Evolutionary conservation across 2,113 vertebrate species (phyloP).

Genomic region (Pedionomus torquatus): DNA sequence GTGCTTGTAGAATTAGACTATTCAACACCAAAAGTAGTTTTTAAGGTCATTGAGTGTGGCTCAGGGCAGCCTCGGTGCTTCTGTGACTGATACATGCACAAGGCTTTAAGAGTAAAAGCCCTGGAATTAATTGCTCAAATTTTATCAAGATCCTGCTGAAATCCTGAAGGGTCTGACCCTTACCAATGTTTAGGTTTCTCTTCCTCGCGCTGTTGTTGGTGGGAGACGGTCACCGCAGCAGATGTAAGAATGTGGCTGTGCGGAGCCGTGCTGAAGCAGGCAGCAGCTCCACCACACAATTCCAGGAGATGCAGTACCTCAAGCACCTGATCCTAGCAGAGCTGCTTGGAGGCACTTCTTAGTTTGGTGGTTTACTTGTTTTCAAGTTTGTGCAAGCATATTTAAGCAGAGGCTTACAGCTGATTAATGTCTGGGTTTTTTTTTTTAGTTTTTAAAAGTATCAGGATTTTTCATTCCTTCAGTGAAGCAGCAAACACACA

Average conservation of each 20-base stretch:
- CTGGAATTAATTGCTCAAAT: background rate
- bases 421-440: background rate
- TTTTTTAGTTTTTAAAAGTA: background rate
- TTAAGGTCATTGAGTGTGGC: background rate
- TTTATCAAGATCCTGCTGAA: background rate
- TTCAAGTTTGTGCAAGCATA: background rate
- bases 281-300: background rate
- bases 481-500: background rate
- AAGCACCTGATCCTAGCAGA: background rate
- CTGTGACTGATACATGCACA: accelerated
- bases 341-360: background rate
- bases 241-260: background rate
- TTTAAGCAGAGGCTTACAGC: background rate
- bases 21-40: background rate
- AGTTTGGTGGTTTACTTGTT: background rate
- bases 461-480: background rate
- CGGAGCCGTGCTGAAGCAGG: accelerated
- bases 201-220: background rate
- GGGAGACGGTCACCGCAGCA: background rate
- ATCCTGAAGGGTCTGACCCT: background rate
- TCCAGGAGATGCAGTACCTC: background rate
- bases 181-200: background rate
- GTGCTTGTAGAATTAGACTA: background rate
- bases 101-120: background rate
- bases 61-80: background rate